Evolutionary conservation across 2,797 vertebrate genomes (phyloP).

Genomic region (Chaunax sp.): DNA sequence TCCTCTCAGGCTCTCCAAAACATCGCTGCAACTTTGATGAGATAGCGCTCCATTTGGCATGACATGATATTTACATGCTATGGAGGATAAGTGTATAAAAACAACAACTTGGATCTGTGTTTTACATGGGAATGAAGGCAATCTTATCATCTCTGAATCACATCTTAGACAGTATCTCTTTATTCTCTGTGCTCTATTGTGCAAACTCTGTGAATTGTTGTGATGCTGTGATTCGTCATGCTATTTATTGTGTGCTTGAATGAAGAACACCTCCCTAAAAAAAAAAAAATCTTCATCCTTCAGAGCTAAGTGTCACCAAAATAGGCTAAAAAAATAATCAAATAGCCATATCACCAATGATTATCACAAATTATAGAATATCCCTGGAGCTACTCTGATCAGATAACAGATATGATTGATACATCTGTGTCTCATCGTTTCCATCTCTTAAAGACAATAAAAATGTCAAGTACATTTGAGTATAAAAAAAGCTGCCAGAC

Average conservation of each 20-base stretch:
- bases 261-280: no score
- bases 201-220: slow-evolving; percentile 10
- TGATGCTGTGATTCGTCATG: slow-evolving; percentile 17
- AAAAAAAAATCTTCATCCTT: slow-evolving; percentile 10
- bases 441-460: no score
- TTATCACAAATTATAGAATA: no score
- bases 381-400: no score
- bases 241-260: slow-evolving; percentile 5
- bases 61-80: slow-evolving; percentile 60
- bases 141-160: slow-evolving; percentile 26
- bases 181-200: slow-evolving; percentile 11
- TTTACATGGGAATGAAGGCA: slow-evolving; percentile 35
- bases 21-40: slow-evolving; percentile 76
- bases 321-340: slow-evolving; percentile 8
- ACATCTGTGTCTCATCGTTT: no score
- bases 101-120: slow-evolving; percentile 51
- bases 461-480: no score
- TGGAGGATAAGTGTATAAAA: slow-evolving; percentile 34
- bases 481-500: neutral
- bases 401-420: no score
- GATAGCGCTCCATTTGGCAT: slow-evolving; percentile 62
- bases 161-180: slow-evolving; percentile 11
- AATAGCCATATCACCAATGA: no score
- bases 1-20: slow-evolving; percentile 60
- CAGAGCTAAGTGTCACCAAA: neutral